These are phyloP conservation scores for Pavo muticus DNA, from an alignment of 2,113 vertebrate genomes.

Conservation along the genomic window DNA sequence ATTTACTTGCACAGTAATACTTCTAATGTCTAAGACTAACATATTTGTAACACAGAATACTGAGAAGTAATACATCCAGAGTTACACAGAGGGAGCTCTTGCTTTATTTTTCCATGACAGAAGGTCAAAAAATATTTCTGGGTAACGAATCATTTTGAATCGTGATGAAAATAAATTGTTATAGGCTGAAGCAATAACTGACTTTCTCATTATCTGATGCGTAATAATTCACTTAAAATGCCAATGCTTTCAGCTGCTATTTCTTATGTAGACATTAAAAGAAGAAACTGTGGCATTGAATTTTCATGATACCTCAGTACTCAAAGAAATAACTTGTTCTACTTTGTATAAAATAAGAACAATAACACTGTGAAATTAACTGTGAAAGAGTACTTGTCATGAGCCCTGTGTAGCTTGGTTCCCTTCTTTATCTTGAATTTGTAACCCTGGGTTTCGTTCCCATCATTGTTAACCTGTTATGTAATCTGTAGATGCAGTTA, in stretches of 20 bases:
- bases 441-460: slow-evolving; percentile 17
- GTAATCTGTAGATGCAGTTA: slow-evolving; percentile 32
- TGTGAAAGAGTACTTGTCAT: background rate
- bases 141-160: slow-evolving; percentile 1
- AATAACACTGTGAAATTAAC: background rate
- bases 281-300: background rate
- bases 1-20: background rate
- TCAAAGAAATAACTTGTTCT: background rate
- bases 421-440: slow-evolving; percentile 34
- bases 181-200: background rate
- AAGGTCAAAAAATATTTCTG: background rate
- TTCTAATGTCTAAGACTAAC: background rate
- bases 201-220: background rate
- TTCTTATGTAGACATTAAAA: background rate
- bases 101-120: slow-evolving; percentile 55
- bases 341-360: background rate
- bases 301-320: background rate
- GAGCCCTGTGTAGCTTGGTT: background rate
- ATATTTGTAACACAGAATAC: background rate
- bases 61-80: background rate
- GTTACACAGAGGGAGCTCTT: slow-evolving; percentile 73
- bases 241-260: background rate
- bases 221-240: background rate
- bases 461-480: slow-evolving; percentile 53
- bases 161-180: background rate